A percentile compares a stretch with the other conserved stretches of the same genome.
These are phyloP conservation scores for Diadema setosum DNA, from an alignment of 35 echinoderm and acorn worm species.

Conservation along the genomic window DNA sequence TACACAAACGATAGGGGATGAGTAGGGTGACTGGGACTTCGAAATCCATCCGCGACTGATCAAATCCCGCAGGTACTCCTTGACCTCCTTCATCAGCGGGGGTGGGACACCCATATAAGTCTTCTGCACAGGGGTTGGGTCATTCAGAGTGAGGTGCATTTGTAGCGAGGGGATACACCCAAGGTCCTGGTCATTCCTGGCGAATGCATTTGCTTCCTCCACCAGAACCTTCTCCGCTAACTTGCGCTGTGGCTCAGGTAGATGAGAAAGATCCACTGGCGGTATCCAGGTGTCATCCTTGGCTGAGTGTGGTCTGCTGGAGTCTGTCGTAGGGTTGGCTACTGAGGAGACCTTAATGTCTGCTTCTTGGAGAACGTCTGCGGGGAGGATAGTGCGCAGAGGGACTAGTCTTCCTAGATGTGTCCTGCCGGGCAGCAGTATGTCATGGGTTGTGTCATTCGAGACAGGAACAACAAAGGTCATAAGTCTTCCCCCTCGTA, in stretches of 20 bases:
- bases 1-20: conserved; percentile 66
- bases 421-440: no score
- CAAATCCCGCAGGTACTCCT: conserved; percentile 42
- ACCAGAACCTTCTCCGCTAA: conserved; percentile 33
- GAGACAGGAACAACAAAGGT: no score
- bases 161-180: conserved; percentile 39
- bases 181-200: conserved; percentile 50
- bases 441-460: no score
- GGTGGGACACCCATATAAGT: conserved; percentile 52
- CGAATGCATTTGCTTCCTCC: conserved; percentile 41
- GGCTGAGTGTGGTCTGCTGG: no score
- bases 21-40: conserved; percentile 59
- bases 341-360: no score
- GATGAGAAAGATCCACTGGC: conserved; percentile 26
- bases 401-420: no score
- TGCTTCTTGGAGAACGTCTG: no score
- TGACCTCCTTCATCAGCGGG: conserved; percentile 57
- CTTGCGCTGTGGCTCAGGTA: background rate
- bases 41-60: conserved; percentile 47
- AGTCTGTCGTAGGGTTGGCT: no score
- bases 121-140: conserved; percentile 60
- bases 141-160: conserved; percentile 50
- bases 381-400: no score
- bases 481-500: no score
- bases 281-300: no score